Evolutionary conservation across 2,797 vertebrate species (phyloP).

Genomic region (Chaenodraco wilsoni): DNA sequence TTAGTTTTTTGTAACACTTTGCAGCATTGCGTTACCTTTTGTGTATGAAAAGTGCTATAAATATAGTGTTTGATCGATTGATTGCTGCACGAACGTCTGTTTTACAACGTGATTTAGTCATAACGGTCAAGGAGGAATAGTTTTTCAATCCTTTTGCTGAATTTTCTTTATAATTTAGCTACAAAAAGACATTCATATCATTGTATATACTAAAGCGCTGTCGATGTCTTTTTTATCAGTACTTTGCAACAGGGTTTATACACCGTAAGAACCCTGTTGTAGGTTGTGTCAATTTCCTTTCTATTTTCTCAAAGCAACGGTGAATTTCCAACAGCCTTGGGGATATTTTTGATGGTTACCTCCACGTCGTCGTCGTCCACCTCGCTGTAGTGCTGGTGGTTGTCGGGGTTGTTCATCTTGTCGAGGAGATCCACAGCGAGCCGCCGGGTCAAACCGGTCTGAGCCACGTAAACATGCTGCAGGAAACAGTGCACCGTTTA

Average conservation of each 20-base stretch:
- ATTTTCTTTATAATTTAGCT: not conserved
- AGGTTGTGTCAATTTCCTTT: not conserved
- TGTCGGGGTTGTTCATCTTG: slow-evolving; percentile 96
- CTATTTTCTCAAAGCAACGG: not conserved
- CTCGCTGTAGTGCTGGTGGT: slow-evolving; percentile 90
- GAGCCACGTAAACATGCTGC: slow-evolving; percentile 92
- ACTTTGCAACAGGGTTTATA: too few relatives aligned
- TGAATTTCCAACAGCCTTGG: not conserved
- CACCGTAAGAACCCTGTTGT: too few relatives aligned
- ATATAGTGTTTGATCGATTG: too few relatives aligned
- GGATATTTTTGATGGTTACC: slow-evolving; percentile 76
- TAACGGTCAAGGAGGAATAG: too few relatives aligned
- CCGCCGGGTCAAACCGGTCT: slow-evolving; percentile 89
- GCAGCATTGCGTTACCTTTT: too few relatives aligned
- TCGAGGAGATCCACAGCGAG: slow-evolving; percentile 94
- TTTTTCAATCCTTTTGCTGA: not conserved
- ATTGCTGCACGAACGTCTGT: too few relatives aligned
- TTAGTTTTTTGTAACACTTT: too few relatives aligned
- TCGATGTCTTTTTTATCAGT: too few relatives aligned
- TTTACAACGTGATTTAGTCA: too few relatives aligned
- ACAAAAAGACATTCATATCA: not conserved
- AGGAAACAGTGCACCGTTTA: slow-evolving; percentile 20
- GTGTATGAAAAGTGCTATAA: too few relatives aligned
- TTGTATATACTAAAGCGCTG: not conserved
- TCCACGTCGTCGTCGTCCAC: slow-evolving; percentile 95